These are phyloP conservation scores for Oreotrochilus melanogaster DNA, from an alignment of 2,113 vertebrate genomes.

Conservation along the genomic window DNA sequence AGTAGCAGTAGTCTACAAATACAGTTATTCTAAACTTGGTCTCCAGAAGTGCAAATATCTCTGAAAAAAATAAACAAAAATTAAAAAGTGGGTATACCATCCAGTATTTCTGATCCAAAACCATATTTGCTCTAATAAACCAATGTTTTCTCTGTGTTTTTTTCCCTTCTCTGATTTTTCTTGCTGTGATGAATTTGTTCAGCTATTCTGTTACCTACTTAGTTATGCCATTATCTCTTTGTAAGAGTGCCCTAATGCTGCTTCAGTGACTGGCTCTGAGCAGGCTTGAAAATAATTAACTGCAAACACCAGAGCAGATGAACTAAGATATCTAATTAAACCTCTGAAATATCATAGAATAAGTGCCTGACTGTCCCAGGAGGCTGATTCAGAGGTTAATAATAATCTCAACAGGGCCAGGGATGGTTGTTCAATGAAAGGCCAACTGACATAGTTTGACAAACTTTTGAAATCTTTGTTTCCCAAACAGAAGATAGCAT, in stretches of 20 bases:
- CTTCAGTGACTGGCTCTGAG: not conserved
- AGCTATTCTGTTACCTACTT: not conserved
- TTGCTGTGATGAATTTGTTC: not conserved
- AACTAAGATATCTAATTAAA: constrained; percentile 1
- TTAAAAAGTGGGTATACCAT: not conserved
- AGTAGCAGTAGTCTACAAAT: not conserved
- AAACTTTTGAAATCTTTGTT: not conserved
- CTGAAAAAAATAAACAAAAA: not conserved
- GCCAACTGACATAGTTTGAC: not conserved
- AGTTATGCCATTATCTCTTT: not conserved
- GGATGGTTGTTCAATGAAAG: not conserved
- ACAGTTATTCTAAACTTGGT: not conserved
- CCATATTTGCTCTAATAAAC: not conserved
- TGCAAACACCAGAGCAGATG: not conserved
- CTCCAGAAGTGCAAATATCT: not conserved
- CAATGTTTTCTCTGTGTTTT: not conserved
- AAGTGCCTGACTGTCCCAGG: not conserved
- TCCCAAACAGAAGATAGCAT: not conserved
- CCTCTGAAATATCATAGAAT: not conserved
- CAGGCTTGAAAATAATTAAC: constrained; percentile 9
- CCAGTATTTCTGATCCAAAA: not conserved
- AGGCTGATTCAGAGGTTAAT: constrained; percentile 15
- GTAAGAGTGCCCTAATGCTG: not conserved
- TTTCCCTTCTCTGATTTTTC: not conserved
- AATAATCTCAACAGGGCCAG: not conserved